phyloP scores from a whole-genome alignment of 2,113 vertebrate genomes.

The Lagopus muta region DNA sequence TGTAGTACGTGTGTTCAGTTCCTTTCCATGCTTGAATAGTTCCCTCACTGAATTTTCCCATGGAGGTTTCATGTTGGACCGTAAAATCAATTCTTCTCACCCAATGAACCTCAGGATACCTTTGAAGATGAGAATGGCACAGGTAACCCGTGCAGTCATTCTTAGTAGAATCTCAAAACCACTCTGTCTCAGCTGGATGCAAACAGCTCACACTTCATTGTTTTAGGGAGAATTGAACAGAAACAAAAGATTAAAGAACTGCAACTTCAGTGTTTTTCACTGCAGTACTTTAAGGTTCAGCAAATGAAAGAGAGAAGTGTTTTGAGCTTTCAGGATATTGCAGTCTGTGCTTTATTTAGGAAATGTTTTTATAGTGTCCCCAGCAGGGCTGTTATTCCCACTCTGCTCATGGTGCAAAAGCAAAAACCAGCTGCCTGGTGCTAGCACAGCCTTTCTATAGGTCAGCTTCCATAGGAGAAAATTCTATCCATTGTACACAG shows the following conservation, averaged over 20 bases:
- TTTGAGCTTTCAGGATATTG: background rate
- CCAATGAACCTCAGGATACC: background rate
- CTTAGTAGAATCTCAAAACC: background rate
- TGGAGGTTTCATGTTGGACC: background rate
- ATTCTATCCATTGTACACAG: background rate
- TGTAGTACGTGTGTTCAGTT: background rate
- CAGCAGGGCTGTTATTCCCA: accelerated
- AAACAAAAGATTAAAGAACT: background rate
- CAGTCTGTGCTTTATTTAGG: background rate
- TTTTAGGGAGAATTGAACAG: background rate
- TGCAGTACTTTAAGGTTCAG: background rate
- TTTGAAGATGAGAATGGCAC: background rate
- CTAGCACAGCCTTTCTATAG: background rate
- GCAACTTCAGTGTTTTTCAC: background rate
- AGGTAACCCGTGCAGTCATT: background rate
- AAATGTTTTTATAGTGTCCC: background rate
- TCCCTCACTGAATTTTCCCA: background rate
- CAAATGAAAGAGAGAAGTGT: background rate
- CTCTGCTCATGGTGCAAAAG: background rate
- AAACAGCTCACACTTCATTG: background rate
- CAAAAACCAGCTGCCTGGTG: background rate
- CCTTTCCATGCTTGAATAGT: background rate
- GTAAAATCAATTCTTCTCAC: background rate
- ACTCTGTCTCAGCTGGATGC: background rate
- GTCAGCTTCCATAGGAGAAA: background rate